Evolutionary conservation across 2,888 invertebrate species (phyloP).

Genomic region (Drosophila pegasa): DNA sequence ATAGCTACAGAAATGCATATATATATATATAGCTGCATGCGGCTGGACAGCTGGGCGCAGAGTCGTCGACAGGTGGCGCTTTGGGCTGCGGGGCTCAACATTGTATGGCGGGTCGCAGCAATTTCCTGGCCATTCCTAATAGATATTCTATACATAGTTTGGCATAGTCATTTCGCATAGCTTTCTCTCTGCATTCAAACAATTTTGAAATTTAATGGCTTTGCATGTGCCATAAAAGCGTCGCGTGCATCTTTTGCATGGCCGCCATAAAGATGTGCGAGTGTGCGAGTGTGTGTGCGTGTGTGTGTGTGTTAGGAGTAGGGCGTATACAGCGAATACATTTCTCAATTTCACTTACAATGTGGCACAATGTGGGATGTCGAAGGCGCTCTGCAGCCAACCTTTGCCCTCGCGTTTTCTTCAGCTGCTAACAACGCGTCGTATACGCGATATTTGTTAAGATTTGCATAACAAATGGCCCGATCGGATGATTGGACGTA

Average conservation of each 20-base stretch:
- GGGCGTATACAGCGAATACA: background rate
- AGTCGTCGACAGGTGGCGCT: constrained; percentile 46
- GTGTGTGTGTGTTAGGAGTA: background rate
- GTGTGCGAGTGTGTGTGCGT: background rate
- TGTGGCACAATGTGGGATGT: constrained; percentile 50
- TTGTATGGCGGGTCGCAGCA: constrained; percentile 30
- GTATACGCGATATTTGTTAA: constrained; percentile 36
- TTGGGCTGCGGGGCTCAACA: constrained; percentile 19
- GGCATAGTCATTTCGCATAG: constrained; percentile 52
- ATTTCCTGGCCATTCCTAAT: constrained; percentile 43
- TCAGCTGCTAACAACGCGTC: constrained; percentile 41
- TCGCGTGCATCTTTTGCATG: constrained; percentile 58
- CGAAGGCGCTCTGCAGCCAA: background rate
- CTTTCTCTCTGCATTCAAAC: constrained; percentile 19
- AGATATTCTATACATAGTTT: constrained; percentile 60
- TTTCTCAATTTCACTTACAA: constrained; percentile 36
- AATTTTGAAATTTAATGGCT: constrained; percentile 50
- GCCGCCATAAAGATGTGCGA: constrained; percentile 13
- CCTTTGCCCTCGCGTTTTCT: constrained; percentile 20
- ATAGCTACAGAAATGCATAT: background rate
- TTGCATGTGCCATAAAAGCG: constrained; percentile 61
- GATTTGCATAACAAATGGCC: constrained; percentile 50
- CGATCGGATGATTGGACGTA: constrained; percentile 6
- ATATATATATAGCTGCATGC: background rate
- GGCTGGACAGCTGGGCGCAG: constrained; percentile 2